Evolutionary conservation across 2,797 vertebrate species (phyloP).

Genomic region (Gymnocypris eckloni): DNA sequence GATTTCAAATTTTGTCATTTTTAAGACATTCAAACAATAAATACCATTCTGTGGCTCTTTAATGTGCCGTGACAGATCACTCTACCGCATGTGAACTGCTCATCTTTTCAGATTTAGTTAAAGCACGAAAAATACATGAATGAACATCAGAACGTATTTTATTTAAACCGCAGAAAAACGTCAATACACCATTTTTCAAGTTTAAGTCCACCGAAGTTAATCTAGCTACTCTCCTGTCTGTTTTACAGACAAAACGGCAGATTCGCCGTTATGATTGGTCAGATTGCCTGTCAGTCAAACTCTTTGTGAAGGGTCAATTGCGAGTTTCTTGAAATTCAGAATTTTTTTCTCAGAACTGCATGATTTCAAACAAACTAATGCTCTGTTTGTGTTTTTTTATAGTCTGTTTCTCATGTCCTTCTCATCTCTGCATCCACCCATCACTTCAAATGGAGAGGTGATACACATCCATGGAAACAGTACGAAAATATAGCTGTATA

Average conservation of each 20-base stretch:
- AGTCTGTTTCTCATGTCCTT: neutral
- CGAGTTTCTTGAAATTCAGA: neutral
- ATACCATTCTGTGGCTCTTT: neutral
- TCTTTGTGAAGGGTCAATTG: neutral
- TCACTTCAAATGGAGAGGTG: neutral
- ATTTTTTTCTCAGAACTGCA: neutral
- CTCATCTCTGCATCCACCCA: neutral
- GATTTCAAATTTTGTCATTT: neutral
- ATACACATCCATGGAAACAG: constrained; percentile 26
- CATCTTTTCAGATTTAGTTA: neutral
- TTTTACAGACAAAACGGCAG: neutral
- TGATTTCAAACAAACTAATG: neutral
- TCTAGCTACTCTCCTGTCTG: neutral
- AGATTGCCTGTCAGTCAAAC: neutral
- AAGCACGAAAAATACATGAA: neutral
- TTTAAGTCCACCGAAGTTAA: neutral
- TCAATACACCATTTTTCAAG: neutral
- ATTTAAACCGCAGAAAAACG: neutral
- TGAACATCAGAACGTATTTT: neutral
- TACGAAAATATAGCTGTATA: neutral
- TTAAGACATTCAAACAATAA: neutral
- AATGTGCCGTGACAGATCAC: neutral
- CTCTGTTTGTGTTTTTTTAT: neutral
- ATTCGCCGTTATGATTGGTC: neutral
- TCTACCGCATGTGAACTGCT: neutral